phyloP scores from a whole-genome alignment of 1,140 invertebrate species.

The Oryctes rhinoceros region DNA sequence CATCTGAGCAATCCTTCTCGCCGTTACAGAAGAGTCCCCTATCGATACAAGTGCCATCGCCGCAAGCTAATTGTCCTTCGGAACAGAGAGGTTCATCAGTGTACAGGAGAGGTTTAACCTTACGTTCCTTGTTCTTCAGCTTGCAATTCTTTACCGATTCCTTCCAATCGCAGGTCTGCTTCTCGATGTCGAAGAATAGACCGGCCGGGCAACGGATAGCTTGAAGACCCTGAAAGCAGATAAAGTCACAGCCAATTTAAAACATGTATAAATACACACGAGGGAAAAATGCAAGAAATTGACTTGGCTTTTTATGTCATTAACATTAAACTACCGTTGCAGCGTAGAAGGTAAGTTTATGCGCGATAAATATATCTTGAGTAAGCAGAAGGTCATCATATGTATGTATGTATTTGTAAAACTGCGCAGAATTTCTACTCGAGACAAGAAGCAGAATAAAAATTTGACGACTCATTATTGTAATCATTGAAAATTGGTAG shows the following conservation, averaged over 20 bases:
- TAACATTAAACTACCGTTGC: neutral
- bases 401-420: neutral
- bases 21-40: constrained; percentile 94
- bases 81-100: constrained; percentile 92
- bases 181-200: constrained; percentile 93
- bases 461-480: neutral
- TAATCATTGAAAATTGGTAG: neutral
- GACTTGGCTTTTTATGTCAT: neutral
- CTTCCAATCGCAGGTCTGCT: constrained; percentile 96
- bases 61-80: constrained; percentile 86
- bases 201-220: constrained; percentile 92
- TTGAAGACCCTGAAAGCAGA: constrained; percentile 78
- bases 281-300: neutral
- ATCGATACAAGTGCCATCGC: constrained; percentile 86
- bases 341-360: neutral
- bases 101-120: constrained; percentile 86
- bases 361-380: too few relatives aligned
- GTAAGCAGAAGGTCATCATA: neutral
- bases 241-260: neutral
- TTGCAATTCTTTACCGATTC: constrained; percentile 93
- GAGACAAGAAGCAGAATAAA: neutral
- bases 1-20: constrained; percentile 87
- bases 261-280: neutral
- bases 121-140: constrained; percentile 88
- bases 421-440: neutral